Conservation (phyloP, 2,113 vertebrate genomes). For the Melanotaenia duboulayi region DNA sequence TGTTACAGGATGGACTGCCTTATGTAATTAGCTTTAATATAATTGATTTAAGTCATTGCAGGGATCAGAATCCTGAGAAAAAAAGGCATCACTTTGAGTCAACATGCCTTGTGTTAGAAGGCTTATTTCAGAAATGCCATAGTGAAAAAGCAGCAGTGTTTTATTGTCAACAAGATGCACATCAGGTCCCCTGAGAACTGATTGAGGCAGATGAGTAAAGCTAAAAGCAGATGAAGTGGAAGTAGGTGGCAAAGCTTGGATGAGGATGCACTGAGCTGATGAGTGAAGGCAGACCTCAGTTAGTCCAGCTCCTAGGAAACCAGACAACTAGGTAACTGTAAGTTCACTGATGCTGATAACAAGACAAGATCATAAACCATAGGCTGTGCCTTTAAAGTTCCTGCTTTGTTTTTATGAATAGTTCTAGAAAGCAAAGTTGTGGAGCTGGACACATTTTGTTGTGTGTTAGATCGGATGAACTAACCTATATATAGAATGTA, state of each 20-base stretch:
- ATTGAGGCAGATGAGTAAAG: constrained; percentile 28
- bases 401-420: too few relatives aligned
- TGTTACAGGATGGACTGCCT: not conserved
- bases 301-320: not conserved
- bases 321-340: not conserved
- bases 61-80: not conserved
- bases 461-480: not conserved
- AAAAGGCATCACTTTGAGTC: not conserved
- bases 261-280: constrained; percentile 32
- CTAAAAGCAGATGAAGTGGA: constrained; percentile 44
- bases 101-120: not conserved
- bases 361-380: not conserved
- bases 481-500: not conserved
- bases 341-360: not conserved
- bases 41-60: not conserved
- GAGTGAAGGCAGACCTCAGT: not conserved
- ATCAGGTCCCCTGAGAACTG: constrained; percentile 26
- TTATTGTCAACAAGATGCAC: constrained; percentile 4
- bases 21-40: not conserved
- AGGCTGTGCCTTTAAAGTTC: not conserved
- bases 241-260: constrained; percentile 26
- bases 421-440: too few relatives aligned
- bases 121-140: accelerated
- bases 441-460: not conserved
- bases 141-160: constrained; percentile 12